phyloP scores from a whole-genome alignment of 2,888 invertebrate species.

The Megamerina dolium region DNA sequence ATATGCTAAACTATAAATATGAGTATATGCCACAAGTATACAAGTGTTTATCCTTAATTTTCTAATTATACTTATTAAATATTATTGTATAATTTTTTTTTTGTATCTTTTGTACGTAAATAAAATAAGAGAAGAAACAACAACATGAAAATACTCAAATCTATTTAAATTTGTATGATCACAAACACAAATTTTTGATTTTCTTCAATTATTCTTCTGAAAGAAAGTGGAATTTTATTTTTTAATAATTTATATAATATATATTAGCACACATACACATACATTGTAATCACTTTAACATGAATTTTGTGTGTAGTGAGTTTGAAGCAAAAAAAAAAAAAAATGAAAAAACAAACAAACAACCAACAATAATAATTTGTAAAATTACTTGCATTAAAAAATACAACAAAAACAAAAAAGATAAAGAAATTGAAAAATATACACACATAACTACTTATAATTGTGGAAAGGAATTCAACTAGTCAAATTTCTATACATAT shows the following conservation, averaged over 20 bases:
- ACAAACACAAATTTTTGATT: too few species aligned
- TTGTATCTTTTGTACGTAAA: too few species aligned
- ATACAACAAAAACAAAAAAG: constrained; percentile 13
- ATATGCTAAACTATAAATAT: too few species aligned
- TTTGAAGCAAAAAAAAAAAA: constrained; percentile 18
- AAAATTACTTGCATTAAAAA: constrained; percentile 14
- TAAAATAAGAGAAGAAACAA: too few species aligned
- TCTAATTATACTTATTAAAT: too few species aligned
- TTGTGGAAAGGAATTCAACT: constrained; percentile 44
- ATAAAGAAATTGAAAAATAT: constrained; percentile 19
- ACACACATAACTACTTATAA: constrained; percentile 5
- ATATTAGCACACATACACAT: constrained; percentile 1
- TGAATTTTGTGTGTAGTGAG: constrained; percentile 1
- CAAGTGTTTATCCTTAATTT: too few species aligned
- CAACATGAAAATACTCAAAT: constrained; percentile 7
- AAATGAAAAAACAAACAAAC: too few species aligned
- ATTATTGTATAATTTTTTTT: too few species aligned
- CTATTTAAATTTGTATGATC: constrained; percentile 36
- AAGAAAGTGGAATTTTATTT: too few species aligned
- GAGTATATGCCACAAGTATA: too few species aligned
- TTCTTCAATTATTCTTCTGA: too few species aligned
- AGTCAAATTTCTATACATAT: too few species aligned
- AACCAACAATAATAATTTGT: neutral
- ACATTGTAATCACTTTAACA: neutral
- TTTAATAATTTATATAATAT: constrained; percentile 10